phyloP scores from a whole-genome alignment of 1,140 invertebrate species.

The Diachasmimorpha longicaudata region DNA sequence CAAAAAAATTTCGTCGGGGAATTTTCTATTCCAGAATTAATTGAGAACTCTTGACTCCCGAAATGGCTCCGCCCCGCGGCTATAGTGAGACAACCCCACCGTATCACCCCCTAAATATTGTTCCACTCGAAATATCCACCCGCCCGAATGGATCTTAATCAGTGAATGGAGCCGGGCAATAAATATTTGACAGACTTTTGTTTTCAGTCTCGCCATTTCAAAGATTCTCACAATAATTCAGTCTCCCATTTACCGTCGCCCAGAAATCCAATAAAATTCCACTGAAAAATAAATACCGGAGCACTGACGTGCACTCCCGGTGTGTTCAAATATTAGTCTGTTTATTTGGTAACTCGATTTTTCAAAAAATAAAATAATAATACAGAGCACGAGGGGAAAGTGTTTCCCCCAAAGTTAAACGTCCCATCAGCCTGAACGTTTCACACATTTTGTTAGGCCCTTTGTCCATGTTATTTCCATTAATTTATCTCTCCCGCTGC shows the following conservation, averaged over 20 bases:
- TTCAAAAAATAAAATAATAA: background rate
- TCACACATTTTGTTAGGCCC: background rate
- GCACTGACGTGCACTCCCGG: background rate
- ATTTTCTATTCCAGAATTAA: too few species aligned
- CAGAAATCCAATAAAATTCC: conserved; percentile 7
- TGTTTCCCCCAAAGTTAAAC: background rate
- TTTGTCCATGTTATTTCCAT: background rate
- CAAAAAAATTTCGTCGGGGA: too few species aligned
- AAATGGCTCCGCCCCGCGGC: too few species aligned
- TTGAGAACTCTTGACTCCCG: too few species aligned
- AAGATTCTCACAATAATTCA: conserved; percentile 7
- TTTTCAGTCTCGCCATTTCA: too few species aligned
- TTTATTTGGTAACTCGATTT: conserved; percentile 11
- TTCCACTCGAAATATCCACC: too few species aligned
- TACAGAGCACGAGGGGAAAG: background rate
- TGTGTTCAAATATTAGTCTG: conserved; percentile 1
- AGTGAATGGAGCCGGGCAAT: too few species aligned
- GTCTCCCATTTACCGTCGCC: background rate
- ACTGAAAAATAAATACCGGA: conserved; percentile 11
- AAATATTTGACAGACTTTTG: too few species aligned
- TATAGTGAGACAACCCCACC: too few species aligned
- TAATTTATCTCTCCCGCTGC: background rate
- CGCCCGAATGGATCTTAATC: too few species aligned
- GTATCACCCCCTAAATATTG: too few species aligned
- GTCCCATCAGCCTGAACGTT: background rate